Conservation (phyloP, 1,140 invertebrate genomes). For the Lordiphosa stackelbergi region DNA sequence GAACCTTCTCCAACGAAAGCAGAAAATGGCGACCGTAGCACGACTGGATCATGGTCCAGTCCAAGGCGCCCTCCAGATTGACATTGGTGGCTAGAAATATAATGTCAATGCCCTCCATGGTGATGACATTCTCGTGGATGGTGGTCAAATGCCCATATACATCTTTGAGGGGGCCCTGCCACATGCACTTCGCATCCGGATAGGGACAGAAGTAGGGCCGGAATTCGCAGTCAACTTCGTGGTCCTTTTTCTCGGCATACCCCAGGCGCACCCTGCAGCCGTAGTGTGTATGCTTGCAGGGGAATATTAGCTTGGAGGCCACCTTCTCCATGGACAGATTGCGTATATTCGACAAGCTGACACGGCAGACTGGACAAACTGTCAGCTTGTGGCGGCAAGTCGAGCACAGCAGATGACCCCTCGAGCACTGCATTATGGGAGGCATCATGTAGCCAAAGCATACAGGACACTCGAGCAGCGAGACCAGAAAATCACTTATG, state of each 20-base stretch:
- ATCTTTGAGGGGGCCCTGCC: constrained; percentile 96
- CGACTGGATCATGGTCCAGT: constrained; percentile 99
- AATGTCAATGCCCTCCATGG: constrained; percentile 97
- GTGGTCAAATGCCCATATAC: constrained; percentile 97
- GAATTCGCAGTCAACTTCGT: constrained; percentile 98
- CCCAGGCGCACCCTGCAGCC: constrained; percentile 93
- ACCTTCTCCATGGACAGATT: constrained; percentile 99
- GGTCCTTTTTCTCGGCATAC: constrained; percentile 96
- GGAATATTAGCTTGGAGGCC: constrained; percentile 97
- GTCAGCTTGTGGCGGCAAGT: constrained; percentile 96
- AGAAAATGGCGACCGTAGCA: constrained; percentile 99
- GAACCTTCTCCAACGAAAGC: constrained; percentile 99
- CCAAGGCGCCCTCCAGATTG: constrained; percentile 98
- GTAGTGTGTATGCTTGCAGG: constrained; percentile 97
- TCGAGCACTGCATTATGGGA: constrained; percentile 93
- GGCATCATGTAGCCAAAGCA: constrained; percentile 99
- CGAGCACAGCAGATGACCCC: constrained; percentile 93
- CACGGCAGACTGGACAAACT: constrained; percentile 97
- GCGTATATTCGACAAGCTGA: constrained; percentile 95
- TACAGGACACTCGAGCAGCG: constrained; percentile 98
- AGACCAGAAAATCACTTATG: constrained; percentile 87
- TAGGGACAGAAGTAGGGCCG: constrained; percentile 99
- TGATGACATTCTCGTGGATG: constrained; percentile 99
- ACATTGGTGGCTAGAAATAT: constrained; percentile 99
- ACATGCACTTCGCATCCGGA: constrained; percentile 98